A percentile compares a stretch with the other conserved stretches of the same genome.
These are phyloP conservation scores for Axea sp. DNA, from an alignment of 2,888 invertebrate genomes.

Conservation along the genomic window DNA sequence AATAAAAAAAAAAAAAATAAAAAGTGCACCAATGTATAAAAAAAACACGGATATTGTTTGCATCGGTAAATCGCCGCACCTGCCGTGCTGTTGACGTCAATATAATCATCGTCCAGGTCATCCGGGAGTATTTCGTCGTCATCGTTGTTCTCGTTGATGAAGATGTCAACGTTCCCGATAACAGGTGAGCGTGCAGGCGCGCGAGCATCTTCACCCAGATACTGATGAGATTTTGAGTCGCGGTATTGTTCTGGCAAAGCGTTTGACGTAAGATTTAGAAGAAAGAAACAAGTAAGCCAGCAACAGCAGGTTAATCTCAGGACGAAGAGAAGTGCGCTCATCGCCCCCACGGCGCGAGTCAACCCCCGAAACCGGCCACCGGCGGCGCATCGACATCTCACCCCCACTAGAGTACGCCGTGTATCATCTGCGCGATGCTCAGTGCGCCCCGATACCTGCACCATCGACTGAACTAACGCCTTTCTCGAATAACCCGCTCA, in stretches of 20 bases:
- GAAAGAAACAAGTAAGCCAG: constrained; percentile 77
- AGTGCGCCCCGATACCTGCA: constrained; percentile 45
- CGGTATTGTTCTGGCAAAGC: constrained; percentile 55
- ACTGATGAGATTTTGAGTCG: constrained; percentile 47
- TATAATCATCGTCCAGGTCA: constrained; percentile 76
- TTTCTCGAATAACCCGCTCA: constrained; percentile 6
- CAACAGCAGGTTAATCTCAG: constrained; percentile 76
- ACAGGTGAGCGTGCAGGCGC: constrained; percentile 64
- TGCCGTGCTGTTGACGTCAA: constrained; percentile 77
- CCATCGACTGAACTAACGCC: constrained; percentile 45
- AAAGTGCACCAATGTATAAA: no score
- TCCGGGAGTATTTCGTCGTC: constrained; percentile 73
- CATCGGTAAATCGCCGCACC: no score
- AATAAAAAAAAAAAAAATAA: no score
- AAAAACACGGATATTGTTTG: no score
- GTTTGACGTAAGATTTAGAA: constrained; percentile 65
- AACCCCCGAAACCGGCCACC: constrained; percentile 78
- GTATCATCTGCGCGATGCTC: constrained; percentile 62
- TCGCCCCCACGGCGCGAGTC: constrained; percentile 79
- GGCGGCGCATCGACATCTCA: constrained; percentile 78
- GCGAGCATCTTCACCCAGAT: constrained; percentile 54
- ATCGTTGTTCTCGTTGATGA: constrained; percentile 76
- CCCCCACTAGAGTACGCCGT: constrained; percentile 62
- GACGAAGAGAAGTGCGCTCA: constrained; percentile 78
- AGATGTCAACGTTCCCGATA: constrained; percentile 64